phyloP scores from a whole-genome alignment of 2,797 vertebrate genomes.

The Typhlichthys subterraneus region DNA sequence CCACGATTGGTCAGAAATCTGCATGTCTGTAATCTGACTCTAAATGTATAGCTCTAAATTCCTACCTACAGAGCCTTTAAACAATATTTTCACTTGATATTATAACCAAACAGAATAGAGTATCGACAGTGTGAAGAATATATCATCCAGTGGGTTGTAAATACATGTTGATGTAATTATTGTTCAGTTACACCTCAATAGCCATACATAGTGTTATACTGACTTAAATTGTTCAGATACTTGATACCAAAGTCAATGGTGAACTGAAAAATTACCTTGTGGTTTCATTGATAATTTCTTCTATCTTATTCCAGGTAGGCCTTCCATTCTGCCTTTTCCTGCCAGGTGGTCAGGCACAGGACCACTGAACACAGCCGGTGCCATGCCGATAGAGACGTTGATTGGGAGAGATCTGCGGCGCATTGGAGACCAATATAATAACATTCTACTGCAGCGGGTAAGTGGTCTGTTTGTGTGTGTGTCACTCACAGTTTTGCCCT shows the following conservation, averaged over 20 bases:
- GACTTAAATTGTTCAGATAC: too few species aligned
- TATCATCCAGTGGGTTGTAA: too few species aligned
- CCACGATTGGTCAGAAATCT: too few species aligned
- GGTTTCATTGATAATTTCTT: neutral
- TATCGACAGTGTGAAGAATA: too few species aligned
- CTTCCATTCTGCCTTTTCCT: constrained; percentile 31
- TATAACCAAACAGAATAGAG: neutral
- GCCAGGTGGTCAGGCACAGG: constrained; percentile 54
- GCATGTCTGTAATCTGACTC: too few species aligned
- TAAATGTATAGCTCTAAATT: too few species aligned
- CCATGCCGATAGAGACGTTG: constrained; percentile 78
- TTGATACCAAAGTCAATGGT: too few species aligned
- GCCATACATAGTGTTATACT: too few species aligned
- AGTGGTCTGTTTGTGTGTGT: constrained; percentile 43
- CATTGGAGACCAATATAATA: constrained; percentile 89
- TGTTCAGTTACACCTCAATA: too few species aligned
- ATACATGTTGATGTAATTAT: too few species aligned
- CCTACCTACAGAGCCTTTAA: neutral
- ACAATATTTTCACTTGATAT: neutral
- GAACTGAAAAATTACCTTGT: too few species aligned
- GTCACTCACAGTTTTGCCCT: neutral
- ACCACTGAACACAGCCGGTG: constrained; percentile 68
- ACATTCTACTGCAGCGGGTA: constrained; percentile 58
- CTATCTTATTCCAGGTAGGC: constrained; percentile 45
- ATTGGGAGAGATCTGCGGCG: constrained; percentile 86